Percentiles rank a stretch among this genome's conserved stretches.
phyloP scores from a whole-genome alignment of 2,113 vertebrate species.

The Apus apus region DNA sequence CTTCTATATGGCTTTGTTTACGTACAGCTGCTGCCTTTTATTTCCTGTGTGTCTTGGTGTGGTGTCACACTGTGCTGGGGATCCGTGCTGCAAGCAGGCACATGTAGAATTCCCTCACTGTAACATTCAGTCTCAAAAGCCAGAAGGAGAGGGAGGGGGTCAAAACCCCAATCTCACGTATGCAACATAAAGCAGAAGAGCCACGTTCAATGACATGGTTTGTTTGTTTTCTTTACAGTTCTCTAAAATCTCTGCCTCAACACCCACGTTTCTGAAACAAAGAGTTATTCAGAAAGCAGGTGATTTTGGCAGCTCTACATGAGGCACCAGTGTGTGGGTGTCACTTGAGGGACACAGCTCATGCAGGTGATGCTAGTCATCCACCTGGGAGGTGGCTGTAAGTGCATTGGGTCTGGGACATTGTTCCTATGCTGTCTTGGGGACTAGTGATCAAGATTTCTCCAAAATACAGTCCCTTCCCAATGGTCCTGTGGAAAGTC shows the following conservation, averaged over 20 bases:
- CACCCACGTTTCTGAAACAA: neutral
- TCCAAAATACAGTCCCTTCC: neutral
- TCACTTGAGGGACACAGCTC: neutral
- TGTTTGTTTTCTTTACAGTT: neutral
- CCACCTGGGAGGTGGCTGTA: neutral
- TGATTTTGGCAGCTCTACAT: neutral
- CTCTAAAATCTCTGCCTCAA: neutral
- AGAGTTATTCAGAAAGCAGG: neutral
- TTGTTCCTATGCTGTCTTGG: neutral
- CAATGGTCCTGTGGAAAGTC: neutral
- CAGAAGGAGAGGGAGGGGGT: neutral
- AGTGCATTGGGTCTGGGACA: neutral
- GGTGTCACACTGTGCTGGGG: neutral
- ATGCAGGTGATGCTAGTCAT: neutral
- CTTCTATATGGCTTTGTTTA: neutral
- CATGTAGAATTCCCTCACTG: neutral
- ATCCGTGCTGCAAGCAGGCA: neutral
- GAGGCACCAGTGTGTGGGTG: neutral
- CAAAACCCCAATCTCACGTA: neutral
- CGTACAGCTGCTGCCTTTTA: constrained; percentile 19
- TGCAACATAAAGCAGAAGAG: neutral
- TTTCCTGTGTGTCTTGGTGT: neutral
- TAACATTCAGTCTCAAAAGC: neutral
- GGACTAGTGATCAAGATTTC: neutral
- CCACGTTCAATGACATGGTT: neutral